These are phyloP conservation scores for Dendrocincla fuliginosa DNA, from an alignment of 2,797 vertebrate species.

Conservation along the genomic window DNA sequence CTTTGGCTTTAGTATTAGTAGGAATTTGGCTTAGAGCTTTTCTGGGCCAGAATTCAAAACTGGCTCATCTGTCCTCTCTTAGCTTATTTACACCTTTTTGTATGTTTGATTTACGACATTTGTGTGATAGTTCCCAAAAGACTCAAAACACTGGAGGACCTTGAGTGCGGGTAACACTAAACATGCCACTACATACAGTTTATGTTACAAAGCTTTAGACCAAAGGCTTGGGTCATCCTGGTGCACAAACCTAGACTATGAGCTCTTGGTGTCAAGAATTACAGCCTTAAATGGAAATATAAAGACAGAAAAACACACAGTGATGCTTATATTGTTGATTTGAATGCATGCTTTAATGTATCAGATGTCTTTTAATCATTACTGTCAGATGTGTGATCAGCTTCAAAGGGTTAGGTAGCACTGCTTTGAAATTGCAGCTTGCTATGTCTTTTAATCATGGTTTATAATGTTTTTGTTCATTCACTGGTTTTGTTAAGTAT, in stretches of 20 bases:
- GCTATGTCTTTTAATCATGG: not conserved
- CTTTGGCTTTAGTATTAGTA: not conserved
- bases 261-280: not conserved
- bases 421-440: not conserved
- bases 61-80: not conserved
- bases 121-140: not conserved
- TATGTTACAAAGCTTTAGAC: not conserved
- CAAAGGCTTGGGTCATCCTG: not conserved
- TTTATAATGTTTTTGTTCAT: not conserved
- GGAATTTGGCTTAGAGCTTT: not conserved
- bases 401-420: not conserved
- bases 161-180: not conserved
- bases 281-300: not conserved
- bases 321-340: not conserved
- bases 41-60: not conserved
- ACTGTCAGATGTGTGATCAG: not conserved
- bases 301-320: not conserved
- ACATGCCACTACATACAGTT: not conserved
- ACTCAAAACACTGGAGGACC: not conserved
- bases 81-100: not conserved
- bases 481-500: not conserved
- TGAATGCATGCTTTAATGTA: not conserved
- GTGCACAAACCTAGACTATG: not conserved
- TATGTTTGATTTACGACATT: fast-evolving
- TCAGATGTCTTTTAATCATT: not conserved